These are phyloP conservation scores for Amphiduros pacificus DNA, from an alignment of 2,888 invertebrate species.

Conservation along the genomic window DNA sequence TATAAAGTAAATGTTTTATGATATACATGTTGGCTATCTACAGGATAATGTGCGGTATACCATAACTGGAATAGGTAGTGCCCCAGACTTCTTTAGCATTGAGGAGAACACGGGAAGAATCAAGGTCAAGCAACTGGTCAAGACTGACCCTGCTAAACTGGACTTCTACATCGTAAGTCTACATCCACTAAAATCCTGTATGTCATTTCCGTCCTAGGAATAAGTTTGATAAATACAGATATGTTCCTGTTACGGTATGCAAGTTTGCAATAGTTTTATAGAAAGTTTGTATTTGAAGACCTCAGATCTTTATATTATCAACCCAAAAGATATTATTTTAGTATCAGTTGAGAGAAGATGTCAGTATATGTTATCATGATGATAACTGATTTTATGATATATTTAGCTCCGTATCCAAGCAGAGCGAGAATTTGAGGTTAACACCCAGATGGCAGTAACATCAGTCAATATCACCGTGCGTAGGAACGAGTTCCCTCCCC, in stretches of 20 bases:
- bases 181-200: too few species aligned
- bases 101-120: conserved; percentile 35
- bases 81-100: conserved; percentile 39
- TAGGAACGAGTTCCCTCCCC: conserved; percentile 42
- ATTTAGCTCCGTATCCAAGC: conserved; percentile 40
- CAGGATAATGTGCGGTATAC: conserved; percentile 25
- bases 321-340: too few species aligned
- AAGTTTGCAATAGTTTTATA: too few species aligned
- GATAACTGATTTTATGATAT: too few species aligned
- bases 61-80: conserved; percentile 41
- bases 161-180: conserved; percentile 10
- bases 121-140: conserved; percentile 35
- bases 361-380: too few species aligned
- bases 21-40: too few species aligned
- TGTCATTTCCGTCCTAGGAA: too few species aligned
- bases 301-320: too few species aligned
- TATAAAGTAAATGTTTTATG: neutral
- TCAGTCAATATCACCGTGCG: conserved; percentile 42
- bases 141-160: conserved; percentile 34
- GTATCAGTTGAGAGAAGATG: too few species aligned
- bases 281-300: too few species aligned
- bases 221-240: too few species aligned
- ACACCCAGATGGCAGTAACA: conserved; percentile 39
- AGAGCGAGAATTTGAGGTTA: conserved; percentile 35
- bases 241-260: too few species aligned